Base-by-base conservation (phyloP, 2,888 invertebrate species). In the Stenichneumon culpator region DNA sequence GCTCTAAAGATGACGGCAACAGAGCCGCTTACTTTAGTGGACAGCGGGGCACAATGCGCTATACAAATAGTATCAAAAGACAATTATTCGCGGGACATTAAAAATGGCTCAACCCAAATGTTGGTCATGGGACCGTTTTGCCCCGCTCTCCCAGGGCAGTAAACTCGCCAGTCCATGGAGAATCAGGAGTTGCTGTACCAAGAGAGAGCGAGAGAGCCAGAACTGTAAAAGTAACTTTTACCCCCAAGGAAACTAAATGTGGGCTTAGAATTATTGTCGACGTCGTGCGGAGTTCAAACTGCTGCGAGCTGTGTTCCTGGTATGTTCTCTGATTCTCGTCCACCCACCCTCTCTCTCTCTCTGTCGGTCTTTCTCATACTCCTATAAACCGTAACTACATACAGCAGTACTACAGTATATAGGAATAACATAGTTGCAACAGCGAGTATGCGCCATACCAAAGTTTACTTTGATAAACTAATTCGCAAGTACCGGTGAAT, bases 391-490 rank as follows among this genome's bases (percentile, higher is more conserved):
- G 19, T 63, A 50, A 39, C 5, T 14, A 22, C 54, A 78, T 68
- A 50, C 32, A 67, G 47, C 52, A 16, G 60, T 60, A 74, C 36
- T 65, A 72, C 22, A 65, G 22, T 69, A 52, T 47, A 63, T 50
- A 50, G 73, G 19, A 60, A 44, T 47, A 72, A 83, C 68, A 69
- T 22, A 78, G 67, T 67, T 67, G 44, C 36, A 16, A 63, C 39
- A 68, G 68, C 19, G 68, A 60, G 36, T 47, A 79, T 70, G 63
- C 78, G 69, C 47, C 44, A 39, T 72, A 28, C 50, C 50, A 63
- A 83, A 83, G 22, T 83, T 79, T 83, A 70, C 79, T 83, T 79
- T 75, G 79, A 83, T 79, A 83, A 83, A 83, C 83, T 79, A 83
- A 83, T 79, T 75, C 70, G 36, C 54, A 47, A 54, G 60, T 63